These are phyloP conservation scores for Cydia splendana DNA, from an alignment of 1,140 invertebrate genomes.

Conservation along the genomic window DNA sequence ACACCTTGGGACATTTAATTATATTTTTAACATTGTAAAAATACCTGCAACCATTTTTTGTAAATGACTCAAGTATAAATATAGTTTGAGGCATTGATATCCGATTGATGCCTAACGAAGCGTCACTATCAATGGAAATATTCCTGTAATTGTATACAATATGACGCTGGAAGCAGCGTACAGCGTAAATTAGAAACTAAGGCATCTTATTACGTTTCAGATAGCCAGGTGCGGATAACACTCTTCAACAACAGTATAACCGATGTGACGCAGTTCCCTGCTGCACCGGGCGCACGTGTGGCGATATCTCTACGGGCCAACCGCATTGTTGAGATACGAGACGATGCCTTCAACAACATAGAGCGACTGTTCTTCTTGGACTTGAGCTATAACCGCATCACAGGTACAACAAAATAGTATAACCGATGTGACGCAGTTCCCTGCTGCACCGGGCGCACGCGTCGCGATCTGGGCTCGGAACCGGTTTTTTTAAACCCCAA, in stretches of 20 bases:
- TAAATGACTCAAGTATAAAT: too few relatives aligned
- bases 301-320: slow-evolving; percentile 75
- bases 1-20: too few relatives aligned
- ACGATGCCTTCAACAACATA: slow-evolving; percentile 83
- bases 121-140: background rate
- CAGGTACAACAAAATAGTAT: slow-evolving; percentile 71
- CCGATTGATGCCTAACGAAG: background rate
- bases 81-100: too few relatives aligned
- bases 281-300: slow-evolving; percentile 57
- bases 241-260: slow-evolving; percentile 73
- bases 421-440: slow-evolving; percentile 41
- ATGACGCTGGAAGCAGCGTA: too few relatives aligned
- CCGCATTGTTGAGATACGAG: slow-evolving; percentile 80
- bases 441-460: slow-evolving; percentile 56
- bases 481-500: too few relatives aligned
- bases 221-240: slow-evolving; percentile 63
- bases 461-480: too few relatives aligned
- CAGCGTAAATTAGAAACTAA: background rate
- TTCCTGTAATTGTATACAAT: too few relatives aligned
- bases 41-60: too few relatives aligned
- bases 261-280: slow-evolving; percentile 60
- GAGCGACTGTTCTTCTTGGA: slow-evolving; percentile 84
- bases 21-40: too few relatives aligned
- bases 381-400: slow-evolving; percentile 85
- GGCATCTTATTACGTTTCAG: slow-evolving; percentile 48